phyloP scores from a whole-genome alignment of 1,140 invertebrate genomes.

The Pygmarrhopalites habei region DNA sequence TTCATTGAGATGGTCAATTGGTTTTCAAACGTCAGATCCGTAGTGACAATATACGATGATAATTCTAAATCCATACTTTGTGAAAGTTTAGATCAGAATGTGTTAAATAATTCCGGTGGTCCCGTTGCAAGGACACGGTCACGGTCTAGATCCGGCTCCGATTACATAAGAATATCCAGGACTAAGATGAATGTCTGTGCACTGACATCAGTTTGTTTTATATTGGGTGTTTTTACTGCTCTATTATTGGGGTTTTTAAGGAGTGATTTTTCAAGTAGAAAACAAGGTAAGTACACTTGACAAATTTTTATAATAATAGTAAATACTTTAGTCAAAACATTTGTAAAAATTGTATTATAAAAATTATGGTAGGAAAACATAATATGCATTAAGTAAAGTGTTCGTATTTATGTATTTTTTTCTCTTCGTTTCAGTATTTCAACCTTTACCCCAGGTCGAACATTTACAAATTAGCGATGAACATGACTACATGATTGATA shows the following conservation, averaged over 20 bases:
- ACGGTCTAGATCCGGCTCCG: too few species aligned
- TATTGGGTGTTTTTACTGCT: conserved; percentile 14
- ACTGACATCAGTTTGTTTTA: conserved; percentile 13
- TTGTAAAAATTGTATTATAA: not conserved
- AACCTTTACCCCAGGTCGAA: conserved; percentile 27
- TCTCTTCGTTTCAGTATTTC: conserved; percentile 26
- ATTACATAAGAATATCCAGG: not conserved
- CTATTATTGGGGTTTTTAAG: conserved; percentile 5
- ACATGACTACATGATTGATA: not conserved
- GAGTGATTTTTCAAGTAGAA: not conserved
- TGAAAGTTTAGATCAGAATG: not conserved
- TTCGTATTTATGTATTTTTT: conserved; percentile 19
- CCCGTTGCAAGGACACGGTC: not conserved
- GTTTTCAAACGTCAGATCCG: not conserved
- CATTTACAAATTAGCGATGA: conserved; percentile 18
- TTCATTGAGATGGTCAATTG: conserved; percentile 7
- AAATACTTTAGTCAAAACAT: too few species aligned
- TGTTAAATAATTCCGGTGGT: not conserved
- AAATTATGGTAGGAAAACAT: not conserved
- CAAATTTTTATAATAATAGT: too few species aligned
- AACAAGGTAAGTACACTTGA: too few species aligned
- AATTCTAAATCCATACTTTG: not conserved
- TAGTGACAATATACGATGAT: not conserved
- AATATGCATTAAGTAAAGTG: conserved; percentile 11
- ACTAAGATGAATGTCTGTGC: conserved; percentile 11